phyloP scores from a whole-genome alignment of 1,140 invertebrate species.

The Hyles vespertilio region DNA sequence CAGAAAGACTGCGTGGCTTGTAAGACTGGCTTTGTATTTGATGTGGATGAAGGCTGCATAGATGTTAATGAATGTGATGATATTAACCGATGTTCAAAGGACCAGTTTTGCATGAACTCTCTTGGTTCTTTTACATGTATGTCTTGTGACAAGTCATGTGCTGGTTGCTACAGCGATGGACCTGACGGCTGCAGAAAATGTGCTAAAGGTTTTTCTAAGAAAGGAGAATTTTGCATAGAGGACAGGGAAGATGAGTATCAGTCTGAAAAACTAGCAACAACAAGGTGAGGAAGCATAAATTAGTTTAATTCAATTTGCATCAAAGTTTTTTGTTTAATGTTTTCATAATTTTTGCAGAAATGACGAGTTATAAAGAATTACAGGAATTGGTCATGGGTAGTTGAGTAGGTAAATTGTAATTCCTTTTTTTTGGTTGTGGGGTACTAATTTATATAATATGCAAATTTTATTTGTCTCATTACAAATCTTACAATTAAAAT shows the following conservation, averaged over 20 bases:
- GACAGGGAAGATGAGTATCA: slow-evolving; percentile 46
- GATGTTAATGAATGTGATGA: slow-evolving; percentile 95
- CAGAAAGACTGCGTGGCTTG: slow-evolving; percentile 91
- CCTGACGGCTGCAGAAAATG: slow-evolving; percentile 94
- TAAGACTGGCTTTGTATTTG: slow-evolving; percentile 86
- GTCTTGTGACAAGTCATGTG: slow-evolving; percentile 88
- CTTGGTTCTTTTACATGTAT: slow-evolving; percentile 91
- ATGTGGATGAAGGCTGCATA: slow-evolving; percentile 87
- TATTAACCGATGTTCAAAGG: slow-evolving; percentile 80
- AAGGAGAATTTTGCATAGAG: slow-evolving; percentile 56
- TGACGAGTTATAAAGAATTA: slow-evolving; percentile 47
- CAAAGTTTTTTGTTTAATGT: slow-evolving; percentile 16
- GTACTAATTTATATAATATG: neutral
- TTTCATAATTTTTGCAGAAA: slow-evolving; percentile 52
- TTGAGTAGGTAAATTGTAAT: slow-evolving; percentile 46
- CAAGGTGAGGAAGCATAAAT: slow-evolving; percentile 40
- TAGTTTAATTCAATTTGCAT: slow-evolving; percentile 4
- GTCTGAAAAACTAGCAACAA: slow-evolving; percentile 39
- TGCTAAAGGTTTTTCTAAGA: slow-evolving; percentile 80
- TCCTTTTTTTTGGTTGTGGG: slow-evolving; percentile 46
- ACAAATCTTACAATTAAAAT: too few species aligned
- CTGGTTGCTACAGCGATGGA: slow-evolving; percentile 91
- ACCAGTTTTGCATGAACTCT: slow-evolving; percentile 95
- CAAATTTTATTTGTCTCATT: too few species aligned
- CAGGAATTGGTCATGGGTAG: slow-evolving; percentile 14